Evolutionary conservation across 2,113 vertebrate genomes (phyloP), one percentile per base, ranked within the genome.

Genomic region (Xenopus laevis): DNA sequence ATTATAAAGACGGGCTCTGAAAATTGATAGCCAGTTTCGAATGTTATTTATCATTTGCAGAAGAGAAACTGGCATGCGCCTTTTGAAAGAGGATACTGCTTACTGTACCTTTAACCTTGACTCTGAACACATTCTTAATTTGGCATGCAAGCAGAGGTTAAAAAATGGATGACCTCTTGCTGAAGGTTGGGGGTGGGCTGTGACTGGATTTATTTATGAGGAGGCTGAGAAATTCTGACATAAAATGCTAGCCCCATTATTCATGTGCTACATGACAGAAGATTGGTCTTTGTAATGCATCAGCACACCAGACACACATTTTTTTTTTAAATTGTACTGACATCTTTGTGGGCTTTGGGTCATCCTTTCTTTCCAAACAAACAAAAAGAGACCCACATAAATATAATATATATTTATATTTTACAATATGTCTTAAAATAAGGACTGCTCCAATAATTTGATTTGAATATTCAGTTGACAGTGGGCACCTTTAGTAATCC

Each of bases 41-140:
- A 79, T 67, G n/a, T 82, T 87, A 86, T 89, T 91, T 85, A 84
- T 89, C 88, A 84, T 83, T 80, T 81, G 81, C 82, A 40, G 85
- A 83, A 82, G 83, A 88, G 84, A 81, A 82, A 83, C 77, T 81
- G 87, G 81, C 85, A 80, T 82, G 83, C 71, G 83, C 84, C 83
- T 87, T 89, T 88, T 89, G 89, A 89, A 91, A 91, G 81, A 79
- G 83, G 87, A 90, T 84, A 81, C 85, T 84, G 82, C 86, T 87
- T 84, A 81, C 85, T 84, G 83, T 87, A 84, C 88, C 88, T 91
- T 89, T 89, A 86, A 89, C 88, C 88, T 89, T 89, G 87, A 86
- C 85, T 84, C 83, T 11, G 78, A 85, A 79, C 18, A 0, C 79
- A 3, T 16, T 73, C 87, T 89, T 83, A 87, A 89, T 89, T 85